These are phyloP conservation scores for Sesia apiformis DNA, from an alignment of 2,888 invertebrate genomes.

Conservation along the genomic window DNA sequence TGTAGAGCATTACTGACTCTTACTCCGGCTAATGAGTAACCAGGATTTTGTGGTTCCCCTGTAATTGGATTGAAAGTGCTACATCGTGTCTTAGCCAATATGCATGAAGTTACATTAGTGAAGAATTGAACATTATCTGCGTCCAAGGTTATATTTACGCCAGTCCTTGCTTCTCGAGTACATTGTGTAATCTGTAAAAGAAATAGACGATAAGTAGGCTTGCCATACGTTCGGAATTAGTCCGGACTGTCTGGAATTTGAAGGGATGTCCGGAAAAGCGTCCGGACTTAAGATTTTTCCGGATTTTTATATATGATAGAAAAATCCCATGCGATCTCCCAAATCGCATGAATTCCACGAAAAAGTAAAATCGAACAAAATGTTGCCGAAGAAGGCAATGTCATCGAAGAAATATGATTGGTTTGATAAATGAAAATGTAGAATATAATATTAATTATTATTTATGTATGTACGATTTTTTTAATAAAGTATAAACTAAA, in stretches of 20 bases:
- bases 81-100: conserved; percentile 77
- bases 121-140: conserved; percentile 70
- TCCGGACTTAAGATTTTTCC: too few relatives aligned
- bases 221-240: background rate
- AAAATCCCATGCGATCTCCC: too few relatives aligned
- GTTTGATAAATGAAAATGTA: too few relatives aligned
- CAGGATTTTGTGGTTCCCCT: conserved; percentile 74
- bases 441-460: too few relatives aligned
- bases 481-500: too few relatives aligned
- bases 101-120: conserved; percentile 79
- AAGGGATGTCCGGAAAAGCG: conserved; percentile 1
- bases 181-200: conserved; percentile 66
- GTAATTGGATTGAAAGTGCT: conserved; percentile 78
- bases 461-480: too few relatives aligned
- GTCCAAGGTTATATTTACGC: conserved; percentile 61
- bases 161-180: conserved; percentile 65
- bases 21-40: conserved; percentile 44
- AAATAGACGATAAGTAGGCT: background rate
- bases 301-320: too few relatives aligned
- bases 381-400: too few relatives aligned
- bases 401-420: too few relatives aligned
- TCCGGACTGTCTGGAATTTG: background rate
- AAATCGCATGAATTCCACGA: too few relatives aligned
- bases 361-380: too few relatives aligned
- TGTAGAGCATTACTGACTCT: conserved; percentile 72